These are phyloP conservation scores for Triplophysa yarkandensis DNA, from an alignment of 2,797 vertebrate genomes.

Conservation along the genomic window DNA sequence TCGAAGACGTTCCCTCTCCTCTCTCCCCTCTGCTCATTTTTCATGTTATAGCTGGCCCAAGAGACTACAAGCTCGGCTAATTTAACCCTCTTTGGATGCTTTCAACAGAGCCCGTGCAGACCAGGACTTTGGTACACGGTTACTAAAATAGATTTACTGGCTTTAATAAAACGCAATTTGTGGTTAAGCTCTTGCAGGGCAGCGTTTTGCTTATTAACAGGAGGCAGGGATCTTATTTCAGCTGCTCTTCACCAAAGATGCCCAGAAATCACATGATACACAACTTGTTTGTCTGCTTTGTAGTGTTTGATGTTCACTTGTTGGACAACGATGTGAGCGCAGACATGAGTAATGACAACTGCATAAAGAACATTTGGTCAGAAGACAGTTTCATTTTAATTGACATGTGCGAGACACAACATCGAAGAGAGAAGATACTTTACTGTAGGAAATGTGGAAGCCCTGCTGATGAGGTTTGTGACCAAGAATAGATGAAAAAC, in stretches of 20 bases:
- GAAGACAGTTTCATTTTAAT: neutral
- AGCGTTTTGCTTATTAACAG: slow-evolving; percentile 40
- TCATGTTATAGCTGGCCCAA: slow-evolving; percentile 24
- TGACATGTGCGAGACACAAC: neutral
- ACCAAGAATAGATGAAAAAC: neutral
- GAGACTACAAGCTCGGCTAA: slow-evolving; percentile 5
- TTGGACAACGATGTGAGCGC: neutral
- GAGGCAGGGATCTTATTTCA: slow-evolving; percentile 46
- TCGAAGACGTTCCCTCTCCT: neutral
- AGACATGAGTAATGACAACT: neutral
- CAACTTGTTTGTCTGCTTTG: slow-evolving; percentile 6
- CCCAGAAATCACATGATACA: slow-evolving; percentile 28
- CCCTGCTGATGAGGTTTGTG: neutral
- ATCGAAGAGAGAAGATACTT: neutral
- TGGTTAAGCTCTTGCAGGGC: slow-evolving; percentile 34
- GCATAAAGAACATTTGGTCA: neutral
- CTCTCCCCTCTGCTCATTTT: slow-evolving; percentile 1
- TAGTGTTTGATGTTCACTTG: slow-evolving; percentile 13
- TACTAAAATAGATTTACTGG: slow-evolving; percentile 61
- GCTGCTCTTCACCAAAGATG: slow-evolving; percentile 29
- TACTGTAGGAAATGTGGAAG: neutral
- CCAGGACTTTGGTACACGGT: slow-evolving; percentile 1
- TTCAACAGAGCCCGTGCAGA: slow-evolving; percentile 26
- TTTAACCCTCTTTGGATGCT: slow-evolving; percentile 29
- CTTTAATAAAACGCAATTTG: slow-evolving; percentile 60